phyloP scores from a whole-genome alignment of 1,140 invertebrate species.

The Brachionus asplanchnoidis region DNA sequence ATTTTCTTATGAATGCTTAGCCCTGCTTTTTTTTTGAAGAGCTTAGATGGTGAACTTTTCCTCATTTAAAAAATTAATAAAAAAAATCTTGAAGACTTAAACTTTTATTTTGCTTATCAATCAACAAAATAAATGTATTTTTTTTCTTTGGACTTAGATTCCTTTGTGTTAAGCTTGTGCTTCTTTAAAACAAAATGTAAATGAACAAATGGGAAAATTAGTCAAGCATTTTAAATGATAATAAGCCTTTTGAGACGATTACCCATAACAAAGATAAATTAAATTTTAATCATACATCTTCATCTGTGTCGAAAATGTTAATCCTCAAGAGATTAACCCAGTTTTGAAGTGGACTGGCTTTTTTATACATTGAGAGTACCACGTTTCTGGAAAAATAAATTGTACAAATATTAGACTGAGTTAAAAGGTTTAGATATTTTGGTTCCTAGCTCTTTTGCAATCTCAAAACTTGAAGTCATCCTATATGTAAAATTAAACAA shows the following conservation, averaged over 20 bases:
- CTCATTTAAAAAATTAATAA: too few relatives aligned
- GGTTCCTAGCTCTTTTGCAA: too few relatives aligned
- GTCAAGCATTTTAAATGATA: not conserved
- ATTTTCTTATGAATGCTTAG: too few relatives aligned
- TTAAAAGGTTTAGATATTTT: too few relatives aligned
- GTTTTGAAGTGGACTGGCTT: not conserved
- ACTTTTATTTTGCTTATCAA: not conserved
- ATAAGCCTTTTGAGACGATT: not conserved
- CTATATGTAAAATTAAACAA: too few relatives aligned
- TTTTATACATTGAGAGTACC: not conserved
- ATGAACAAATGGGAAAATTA: not conserved
- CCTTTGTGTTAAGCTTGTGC: not conserved
- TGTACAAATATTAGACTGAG: not conserved
- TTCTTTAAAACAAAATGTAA: not conserved
- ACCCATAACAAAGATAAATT: constrained; percentile 9
- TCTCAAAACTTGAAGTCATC: too few relatives aligned
- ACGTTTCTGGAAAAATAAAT: not conserved
- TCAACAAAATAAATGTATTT: not conserved
- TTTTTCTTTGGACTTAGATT: not conserved
- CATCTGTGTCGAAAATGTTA: constrained; percentile 19
- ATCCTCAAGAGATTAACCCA: constrained; percentile 22
- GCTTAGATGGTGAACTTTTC: too few relatives aligned
- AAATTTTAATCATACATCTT: not conserved
- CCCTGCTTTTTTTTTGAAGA: too few relatives aligned
- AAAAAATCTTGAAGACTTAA: too few relatives aligned